Conservation (phyloP, 2,888 invertebrate genomes). For the Meiosimyza platycephala region DNA sequence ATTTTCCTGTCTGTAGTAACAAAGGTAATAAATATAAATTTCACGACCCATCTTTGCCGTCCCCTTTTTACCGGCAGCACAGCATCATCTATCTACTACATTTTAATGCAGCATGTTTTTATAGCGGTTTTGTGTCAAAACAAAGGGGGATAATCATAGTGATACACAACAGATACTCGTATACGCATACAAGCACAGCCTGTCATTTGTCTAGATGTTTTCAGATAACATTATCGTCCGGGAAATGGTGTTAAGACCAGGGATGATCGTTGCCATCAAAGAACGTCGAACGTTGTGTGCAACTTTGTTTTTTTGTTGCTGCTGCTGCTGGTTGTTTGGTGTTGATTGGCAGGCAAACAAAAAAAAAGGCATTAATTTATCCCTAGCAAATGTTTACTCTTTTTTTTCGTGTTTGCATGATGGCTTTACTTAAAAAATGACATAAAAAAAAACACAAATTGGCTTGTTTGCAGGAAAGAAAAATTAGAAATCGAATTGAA, state of each 20-base stretch:
- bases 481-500: conserved; percentile 23
- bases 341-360: no score
- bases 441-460: no score
- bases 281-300: not conserved
- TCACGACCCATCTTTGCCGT: not conserved
- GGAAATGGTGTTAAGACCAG: conserved; percentile 26
- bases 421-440: no score
- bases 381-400: no score
- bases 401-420: no score
- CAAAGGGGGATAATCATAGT: conserved; percentile 55
- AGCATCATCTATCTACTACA: not conserved
- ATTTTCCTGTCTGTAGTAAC: conserved; percentile 2
- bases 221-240: conserved; percentile 25
- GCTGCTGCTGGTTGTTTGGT: no score
- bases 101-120: conserved; percentile 55
- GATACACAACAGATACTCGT: conserved; percentile 2
- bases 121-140: conserved; percentile 67
- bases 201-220: conserved; percentile 22
- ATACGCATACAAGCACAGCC: not conserved
- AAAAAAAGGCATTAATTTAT: no score
- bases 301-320: no score
- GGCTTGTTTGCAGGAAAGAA: no score
- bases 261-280: conserved; percentile 20
- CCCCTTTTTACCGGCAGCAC: not conserved
- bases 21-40: conserved; percentile 23